Conservation (phyloP, 2,113 vertebrate genomes). For the Cathartes aura region DNA sequence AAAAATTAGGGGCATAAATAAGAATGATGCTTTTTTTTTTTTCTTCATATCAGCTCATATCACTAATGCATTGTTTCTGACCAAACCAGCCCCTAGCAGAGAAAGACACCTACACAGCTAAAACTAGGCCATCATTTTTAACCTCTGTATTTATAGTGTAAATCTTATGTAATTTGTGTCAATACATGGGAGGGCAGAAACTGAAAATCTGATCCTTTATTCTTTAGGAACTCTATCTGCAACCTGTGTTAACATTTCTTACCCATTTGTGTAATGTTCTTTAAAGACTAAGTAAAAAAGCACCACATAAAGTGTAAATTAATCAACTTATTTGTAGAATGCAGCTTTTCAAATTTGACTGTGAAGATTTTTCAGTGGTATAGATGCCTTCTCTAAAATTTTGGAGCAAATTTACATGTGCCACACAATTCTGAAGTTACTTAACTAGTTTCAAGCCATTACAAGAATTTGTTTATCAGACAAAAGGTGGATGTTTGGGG, state of each 20-base stretch:
- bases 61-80: not conserved
- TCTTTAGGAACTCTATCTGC: not conserved
- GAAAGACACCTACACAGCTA: not conserved
- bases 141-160: not conserved
- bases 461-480: not conserved
- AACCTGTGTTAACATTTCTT: not conserved
- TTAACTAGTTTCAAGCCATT: not conserved
- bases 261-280: not conserved
- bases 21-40: not conserved
- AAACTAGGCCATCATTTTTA: not conserved
- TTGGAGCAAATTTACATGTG: not conserved
- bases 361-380: not conserved
- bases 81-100: not conserved
- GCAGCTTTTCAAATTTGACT: not conserved
- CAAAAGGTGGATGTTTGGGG: not conserved
- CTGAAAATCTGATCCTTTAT: not conserved
- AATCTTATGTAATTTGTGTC: not conserved
- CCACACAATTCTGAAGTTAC: not conserved
- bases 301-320: not conserved
- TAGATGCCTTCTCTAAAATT: not conserved
- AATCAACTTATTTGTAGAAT: not conserved
- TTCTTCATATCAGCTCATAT: not conserved
- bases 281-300: not conserved
- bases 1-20: not conserved
- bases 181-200: not conserved